Percentiles rank a stretch among this genome's conserved stretches.
phyloP scores from a whole-genome alignment of 2,797 vertebrate genomes.

The Pitangus sulphuratus region DNA sequence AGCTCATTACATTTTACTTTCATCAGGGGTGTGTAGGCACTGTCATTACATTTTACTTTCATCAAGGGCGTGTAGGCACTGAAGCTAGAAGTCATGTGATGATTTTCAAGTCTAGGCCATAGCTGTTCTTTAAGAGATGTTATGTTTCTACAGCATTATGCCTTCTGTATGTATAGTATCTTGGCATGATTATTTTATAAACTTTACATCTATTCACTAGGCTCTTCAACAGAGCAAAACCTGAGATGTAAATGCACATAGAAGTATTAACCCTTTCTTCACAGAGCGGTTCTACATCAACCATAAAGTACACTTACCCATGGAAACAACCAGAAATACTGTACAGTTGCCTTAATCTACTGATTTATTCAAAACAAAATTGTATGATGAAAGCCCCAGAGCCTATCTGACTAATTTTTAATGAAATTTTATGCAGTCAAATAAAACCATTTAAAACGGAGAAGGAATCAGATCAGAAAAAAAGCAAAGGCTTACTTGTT shows the following conservation, averaged over 20 bases:
- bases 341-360: neutral
- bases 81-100: slow-evolving; percentile 9
- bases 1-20: neutral
- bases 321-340: neutral
- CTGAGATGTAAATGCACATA: neutral
- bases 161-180: neutral
- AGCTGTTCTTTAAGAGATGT: neutral
- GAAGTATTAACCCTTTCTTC: neutral
- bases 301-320: neutral
- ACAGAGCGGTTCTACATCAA: neutral
- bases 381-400: neutral
- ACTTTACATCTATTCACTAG: neutral
- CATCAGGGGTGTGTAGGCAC: too few species aligned
- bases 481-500: neutral
- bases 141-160: neutral
- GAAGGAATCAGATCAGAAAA: neutral
- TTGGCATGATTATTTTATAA: slow-evolving; percentile 34
- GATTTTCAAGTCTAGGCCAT: slow-evolving; percentile 1
- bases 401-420: neutral
- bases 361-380: neutral
- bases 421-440: neutral
- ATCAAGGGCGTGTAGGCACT: neutral
- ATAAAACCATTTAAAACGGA: neutral
- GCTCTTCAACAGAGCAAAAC: neutral
- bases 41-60: too few species aligned